Conservation (phyloP, 2,888 invertebrate species). For the Glyphotaelius pellucidus region DNA sequence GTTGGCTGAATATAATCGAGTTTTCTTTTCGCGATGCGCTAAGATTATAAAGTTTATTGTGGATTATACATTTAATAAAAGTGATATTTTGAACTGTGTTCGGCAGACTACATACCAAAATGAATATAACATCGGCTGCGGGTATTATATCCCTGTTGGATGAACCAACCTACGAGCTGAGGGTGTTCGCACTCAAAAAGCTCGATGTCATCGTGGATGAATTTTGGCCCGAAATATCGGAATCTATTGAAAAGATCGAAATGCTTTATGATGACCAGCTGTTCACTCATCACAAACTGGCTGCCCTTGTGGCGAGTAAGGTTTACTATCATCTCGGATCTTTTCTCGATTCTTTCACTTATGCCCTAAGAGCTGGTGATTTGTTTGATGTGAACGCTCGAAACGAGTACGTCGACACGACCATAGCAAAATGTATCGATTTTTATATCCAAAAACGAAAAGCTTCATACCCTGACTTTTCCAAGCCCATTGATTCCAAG, state of each 20-base stretch:
- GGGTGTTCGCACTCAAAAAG: constrained; percentile 95
- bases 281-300: constrained; percentile 93
- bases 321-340: constrained; percentile 98
- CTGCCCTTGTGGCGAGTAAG: constrained; percentile 98
- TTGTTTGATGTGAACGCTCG: constrained; percentile 96
- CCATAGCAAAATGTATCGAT: constrained; percentile 98
- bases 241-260: constrained; percentile 98
- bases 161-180: constrained; percentile 94
- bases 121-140: constrained; percentile 78
- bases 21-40: constrained; percentile 27
- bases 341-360: constrained; percentile 97
- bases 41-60: constrained; percentile 23
- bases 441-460: constrained; percentile 94
- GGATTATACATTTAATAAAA: not conserved
- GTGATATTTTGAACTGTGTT: not conserved
- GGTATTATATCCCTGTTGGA: constrained; percentile 97
- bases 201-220: constrained; percentile 96
- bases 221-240: constrained; percentile 99
- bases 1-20: constrained; percentile 23
- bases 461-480: constrained; percentile 83
- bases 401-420: constrained; percentile 97
- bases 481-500: constrained; percentile 86
- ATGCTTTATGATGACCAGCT: constrained; percentile 95
- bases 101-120: constrained; percentile 5
- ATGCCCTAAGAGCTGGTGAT: constrained; percentile 96